Evolutionary conservation across 2,113 vertebrate genomes (phyloP).

Genomic region (Cinclus cinclus): DNA sequence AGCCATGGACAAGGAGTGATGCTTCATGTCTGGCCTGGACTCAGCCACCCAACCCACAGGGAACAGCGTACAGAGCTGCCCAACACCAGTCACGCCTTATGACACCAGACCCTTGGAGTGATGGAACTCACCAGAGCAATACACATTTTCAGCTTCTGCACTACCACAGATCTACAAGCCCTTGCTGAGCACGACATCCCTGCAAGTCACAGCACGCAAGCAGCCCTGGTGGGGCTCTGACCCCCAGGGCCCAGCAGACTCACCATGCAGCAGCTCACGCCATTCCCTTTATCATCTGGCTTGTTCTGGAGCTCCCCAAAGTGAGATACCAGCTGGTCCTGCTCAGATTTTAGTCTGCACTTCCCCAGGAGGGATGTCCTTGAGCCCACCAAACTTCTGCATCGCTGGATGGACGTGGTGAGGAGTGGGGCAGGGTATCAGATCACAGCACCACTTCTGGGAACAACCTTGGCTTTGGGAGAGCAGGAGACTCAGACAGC

Average conservation of each 20-base stretch:
- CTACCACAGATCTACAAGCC: not conserved
- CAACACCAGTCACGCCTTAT: not conserved
- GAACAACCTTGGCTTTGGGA: conserved; percentile 22
- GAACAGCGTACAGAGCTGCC: accelerated
- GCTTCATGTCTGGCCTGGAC: not conserved
- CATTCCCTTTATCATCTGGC: not conserved
- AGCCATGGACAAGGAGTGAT: accelerated
- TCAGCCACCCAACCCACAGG: not conserved
- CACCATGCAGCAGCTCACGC: not conserved
- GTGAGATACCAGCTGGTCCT: not conserved
- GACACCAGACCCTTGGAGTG: not conserved
- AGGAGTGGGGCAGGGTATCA: conserved; percentile 23
- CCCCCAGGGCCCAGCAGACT: not conserved
- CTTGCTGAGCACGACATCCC: not conserved
- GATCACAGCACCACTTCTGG: conserved; percentile 42
- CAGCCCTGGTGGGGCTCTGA: accelerated
- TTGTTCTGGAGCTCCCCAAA: not conserved
- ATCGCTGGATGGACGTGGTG: not conserved
- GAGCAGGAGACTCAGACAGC: conserved; percentile 44
- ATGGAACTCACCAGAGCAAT: not conserved
- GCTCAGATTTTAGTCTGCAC: conserved; percentile 18
- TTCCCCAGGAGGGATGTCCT: conserved; percentile 11
- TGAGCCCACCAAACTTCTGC: not conserved
- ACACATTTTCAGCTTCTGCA: not conserved
- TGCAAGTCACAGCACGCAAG: not conserved